Evolutionary conservation across 2,797 vertebrate species (phyloP).

Genomic region (Esox lucius): DNA sequence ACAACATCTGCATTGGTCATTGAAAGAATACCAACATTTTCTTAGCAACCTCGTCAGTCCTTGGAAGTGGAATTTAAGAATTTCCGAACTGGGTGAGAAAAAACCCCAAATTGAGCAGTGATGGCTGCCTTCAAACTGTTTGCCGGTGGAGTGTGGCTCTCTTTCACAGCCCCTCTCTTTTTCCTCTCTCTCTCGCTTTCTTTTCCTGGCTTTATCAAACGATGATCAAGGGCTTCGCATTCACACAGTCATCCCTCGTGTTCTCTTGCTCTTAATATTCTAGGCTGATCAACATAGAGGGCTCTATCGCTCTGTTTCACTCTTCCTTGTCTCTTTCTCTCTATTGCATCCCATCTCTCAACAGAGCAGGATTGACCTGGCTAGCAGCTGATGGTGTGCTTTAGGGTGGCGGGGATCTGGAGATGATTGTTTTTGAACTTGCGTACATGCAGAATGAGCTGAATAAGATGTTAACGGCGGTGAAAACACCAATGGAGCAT

Average conservation of each 20-base stretch:
- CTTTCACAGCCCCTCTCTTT: background rate
- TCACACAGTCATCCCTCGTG: slow-evolving; percentile 2
- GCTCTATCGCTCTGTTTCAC: background rate
- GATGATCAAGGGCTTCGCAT: slow-evolving; percentile 16
- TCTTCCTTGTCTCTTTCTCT: background rate
- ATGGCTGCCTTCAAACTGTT: background rate
- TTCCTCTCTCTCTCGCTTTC: slow-evolving; percentile 14
- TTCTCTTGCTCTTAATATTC: background rate
- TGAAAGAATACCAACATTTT: too few relatives aligned
- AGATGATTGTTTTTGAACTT: too few relatives aligned
- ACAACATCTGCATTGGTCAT: too few relatives aligned
- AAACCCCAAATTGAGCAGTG: too few relatives aligned
- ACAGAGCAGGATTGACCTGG: background rate
- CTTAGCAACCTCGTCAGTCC: too few relatives aligned
- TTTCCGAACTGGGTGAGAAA: too few relatives aligned
- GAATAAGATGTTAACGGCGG: too few relatives aligned
- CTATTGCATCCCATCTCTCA: background rate
- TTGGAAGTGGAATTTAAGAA: too few relatives aligned
- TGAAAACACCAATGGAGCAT: too few relatives aligned
- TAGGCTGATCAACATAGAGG: background rate
- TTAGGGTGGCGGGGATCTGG: too few relatives aligned
- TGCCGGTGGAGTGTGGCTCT: background rate
- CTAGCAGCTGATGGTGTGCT: background rate
- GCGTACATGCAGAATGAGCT: too few relatives aligned
- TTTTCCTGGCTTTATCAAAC: slow-evolving; percentile 10